Evolutionary conservation across 2,888 invertebrate species (phyloP).

Genomic region (Invenusta paracnida): DNA sequence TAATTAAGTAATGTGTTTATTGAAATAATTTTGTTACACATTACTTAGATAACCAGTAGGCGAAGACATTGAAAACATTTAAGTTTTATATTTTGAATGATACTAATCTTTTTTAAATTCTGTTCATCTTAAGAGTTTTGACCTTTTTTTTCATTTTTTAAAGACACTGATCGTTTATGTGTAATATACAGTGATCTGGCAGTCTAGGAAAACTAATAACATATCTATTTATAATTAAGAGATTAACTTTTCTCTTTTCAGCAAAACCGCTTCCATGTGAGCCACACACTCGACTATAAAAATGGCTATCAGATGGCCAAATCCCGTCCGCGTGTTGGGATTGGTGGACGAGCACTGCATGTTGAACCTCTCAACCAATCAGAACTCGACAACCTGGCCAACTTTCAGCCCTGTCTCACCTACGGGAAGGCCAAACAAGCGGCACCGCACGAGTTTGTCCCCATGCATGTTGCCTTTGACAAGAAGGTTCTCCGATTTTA

Average conservation of each 20-base stretch:
- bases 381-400: slow-evolving; percentile 59
- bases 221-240: no score
- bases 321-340: slow-evolving; percentile 52
- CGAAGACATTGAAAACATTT: no score
- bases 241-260: slow-evolving; percentile 48
- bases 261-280: slow-evolving; percentile 58
- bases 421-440: slow-evolving; percentile 61
- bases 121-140: no score
- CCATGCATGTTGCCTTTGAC: slow-evolving; percentile 61
- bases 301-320: slow-evolving; percentile 58
- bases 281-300: slow-evolving; percentile 57
- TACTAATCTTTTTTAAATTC: no score
- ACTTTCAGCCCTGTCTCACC: slow-evolving; percentile 60
- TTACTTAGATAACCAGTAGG: no score
- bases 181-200: no score
- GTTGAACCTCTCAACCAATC: slow-evolving; percentile 57
- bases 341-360: slow-evolving; percentile 56
- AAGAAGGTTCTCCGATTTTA: slow-evolving; percentile 69
- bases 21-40: no score
- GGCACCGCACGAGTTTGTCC: slow-evolving; percentile 60
- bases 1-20: no score
- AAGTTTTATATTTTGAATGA: no score
- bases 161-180: no score
- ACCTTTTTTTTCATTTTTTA: no score
- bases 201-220: no score